phyloP scores from a whole-genome alignment of 2,797 vertebrate species.

The Tenualosa thibaudeaui region DNA sequence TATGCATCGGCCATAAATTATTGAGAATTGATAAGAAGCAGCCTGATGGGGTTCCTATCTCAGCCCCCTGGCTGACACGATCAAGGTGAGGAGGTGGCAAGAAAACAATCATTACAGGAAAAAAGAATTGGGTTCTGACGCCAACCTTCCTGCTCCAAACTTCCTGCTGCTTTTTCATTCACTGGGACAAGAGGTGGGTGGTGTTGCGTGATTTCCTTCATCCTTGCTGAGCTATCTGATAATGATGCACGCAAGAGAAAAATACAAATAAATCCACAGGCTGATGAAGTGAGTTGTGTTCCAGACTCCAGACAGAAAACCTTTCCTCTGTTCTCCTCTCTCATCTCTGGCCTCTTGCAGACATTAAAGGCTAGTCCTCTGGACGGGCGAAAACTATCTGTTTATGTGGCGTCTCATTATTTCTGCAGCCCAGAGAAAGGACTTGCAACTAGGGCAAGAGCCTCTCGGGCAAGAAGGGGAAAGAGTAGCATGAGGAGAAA shows the following conservation, averaged over 20 bases:
- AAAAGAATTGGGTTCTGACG: neutral
- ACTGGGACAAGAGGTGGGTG: neutral
- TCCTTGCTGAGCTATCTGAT: neutral
- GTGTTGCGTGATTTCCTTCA: neutral
- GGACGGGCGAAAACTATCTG: neutral
- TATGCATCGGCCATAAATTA: neutral
- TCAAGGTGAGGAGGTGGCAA: neutral
- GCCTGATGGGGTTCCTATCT: neutral
- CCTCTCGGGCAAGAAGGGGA: neutral
- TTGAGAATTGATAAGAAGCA: neutral
- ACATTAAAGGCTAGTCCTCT: neutral
- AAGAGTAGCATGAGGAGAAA: neutral
- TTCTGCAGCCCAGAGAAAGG: neutral
- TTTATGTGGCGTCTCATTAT: slow-evolving; percentile 1
- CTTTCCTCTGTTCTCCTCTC: neutral
- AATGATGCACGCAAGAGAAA: neutral
- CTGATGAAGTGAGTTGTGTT: neutral
- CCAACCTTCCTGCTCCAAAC: neutral
- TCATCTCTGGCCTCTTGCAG: neutral
- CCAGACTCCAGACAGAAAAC: neutral
- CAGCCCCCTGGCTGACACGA: neutral
- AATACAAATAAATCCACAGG: neutral
- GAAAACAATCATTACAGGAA: neutral
- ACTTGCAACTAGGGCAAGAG: neutral
- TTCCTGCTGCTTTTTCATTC: neutral